Percentiles rank a stretch among this genome's conserved stretches.
Conservation (phyloP, 2,113 vertebrate species). For the Talpa occidentalis region DNA sequence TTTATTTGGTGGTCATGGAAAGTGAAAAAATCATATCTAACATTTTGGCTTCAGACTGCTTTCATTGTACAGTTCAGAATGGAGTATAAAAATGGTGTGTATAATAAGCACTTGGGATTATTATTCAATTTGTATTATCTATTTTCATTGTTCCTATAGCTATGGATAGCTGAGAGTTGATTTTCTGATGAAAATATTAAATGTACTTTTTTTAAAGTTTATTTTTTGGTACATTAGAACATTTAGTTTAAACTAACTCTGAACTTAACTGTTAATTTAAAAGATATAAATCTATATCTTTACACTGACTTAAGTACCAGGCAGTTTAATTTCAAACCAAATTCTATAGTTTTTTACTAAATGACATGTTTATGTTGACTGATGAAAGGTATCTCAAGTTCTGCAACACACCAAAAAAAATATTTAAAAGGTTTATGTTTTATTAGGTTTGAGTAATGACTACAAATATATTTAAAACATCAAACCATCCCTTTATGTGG, state of each 20-base stretch:
- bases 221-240: neutral
- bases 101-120: neutral
- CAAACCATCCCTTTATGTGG: neutral
- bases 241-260: conserved; percentile 41
- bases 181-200: conserved; percentile 36
- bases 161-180: neutral
- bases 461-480: conserved; percentile 5
- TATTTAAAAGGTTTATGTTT: neutral
- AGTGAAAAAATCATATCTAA: neutral
- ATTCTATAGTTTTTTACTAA: conserved; percentile 28
- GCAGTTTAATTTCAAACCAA: conserved; percentile 34
- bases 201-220: neutral
- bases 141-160: neutral
- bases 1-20: neutral
- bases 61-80: neutral
- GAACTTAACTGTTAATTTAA: conserved; percentile 17
- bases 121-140: neutral
- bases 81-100: neutral
- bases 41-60: neutral
- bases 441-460: neutral
- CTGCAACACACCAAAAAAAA: neutral
- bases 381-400: neutral
- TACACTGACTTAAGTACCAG: neutral
- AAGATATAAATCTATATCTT: neutral
- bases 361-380: neutral